A percentile compares a stretch with the other conserved stretches of the same genome.
These are phyloP conservation scores for Orthosia cruda DNA, from an alignment of 2,888 invertebrate genomes.

Conservation along the genomic window DNA sequence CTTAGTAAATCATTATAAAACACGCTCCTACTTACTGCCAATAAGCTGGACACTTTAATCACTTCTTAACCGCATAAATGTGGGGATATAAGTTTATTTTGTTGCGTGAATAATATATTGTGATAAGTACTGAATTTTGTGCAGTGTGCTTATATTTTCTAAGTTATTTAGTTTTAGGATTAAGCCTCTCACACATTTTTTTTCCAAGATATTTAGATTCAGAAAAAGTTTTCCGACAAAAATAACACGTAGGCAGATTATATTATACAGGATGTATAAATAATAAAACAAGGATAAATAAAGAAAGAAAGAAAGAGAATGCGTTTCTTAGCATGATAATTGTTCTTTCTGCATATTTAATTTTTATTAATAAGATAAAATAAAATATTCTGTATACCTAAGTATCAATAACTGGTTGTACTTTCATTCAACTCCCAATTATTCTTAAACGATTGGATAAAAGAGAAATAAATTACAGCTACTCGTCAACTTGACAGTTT, in stretches of 20 bases:
- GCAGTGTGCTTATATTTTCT: not conserved
- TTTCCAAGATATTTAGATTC: too few species aligned
- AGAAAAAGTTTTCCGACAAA: not conserved
- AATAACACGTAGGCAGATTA: not conserved
- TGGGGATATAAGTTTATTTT: conserved; percentile 31
- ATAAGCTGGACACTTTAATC: conserved; percentile 48
- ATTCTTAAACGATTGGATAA: conserved; percentile 10
- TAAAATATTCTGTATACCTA: not conserved
- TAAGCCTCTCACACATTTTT: too few species aligned
- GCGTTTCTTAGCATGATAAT: too few species aligned
- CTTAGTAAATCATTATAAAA: conserved; percentile 63
- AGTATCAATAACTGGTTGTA: conserved; percentile 10
- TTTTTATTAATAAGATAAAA: too few species aligned
- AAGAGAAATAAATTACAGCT: conserved; percentile 33
- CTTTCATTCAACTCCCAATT: conserved; percentile 14
- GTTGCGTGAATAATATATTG: conserved; percentile 17
- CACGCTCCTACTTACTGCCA: conserved; percentile 45
- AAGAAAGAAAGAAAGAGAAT: not conserved
- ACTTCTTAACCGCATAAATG: conserved; percentile 40
- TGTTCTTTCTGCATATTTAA: too few species aligned
- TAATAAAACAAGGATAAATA: not conserved
- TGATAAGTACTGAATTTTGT: not conserved
- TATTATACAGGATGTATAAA: not conserved
- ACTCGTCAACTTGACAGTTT: conserved; percentile 31
- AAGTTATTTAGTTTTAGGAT: not conserved